Conservation (phyloP, 1,140 invertebrate genomes). For the Cardiocondyla obscurior region DNA sequence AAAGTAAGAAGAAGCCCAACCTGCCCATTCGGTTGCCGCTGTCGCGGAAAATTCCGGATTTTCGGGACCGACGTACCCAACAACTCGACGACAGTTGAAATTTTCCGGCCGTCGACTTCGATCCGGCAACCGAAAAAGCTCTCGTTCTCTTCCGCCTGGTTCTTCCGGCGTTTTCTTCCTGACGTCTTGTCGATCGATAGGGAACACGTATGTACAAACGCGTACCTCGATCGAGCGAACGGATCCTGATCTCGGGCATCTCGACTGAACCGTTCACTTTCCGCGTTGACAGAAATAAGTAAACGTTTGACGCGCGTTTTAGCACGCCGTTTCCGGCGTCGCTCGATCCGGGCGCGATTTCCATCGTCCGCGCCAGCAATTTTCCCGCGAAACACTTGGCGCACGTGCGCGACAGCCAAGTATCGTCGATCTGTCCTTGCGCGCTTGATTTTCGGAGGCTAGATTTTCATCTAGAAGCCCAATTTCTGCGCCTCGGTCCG, state of each 20-base stretch:
- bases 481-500: background rate
- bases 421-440: constrained; percentile 2
- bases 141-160: background rate
- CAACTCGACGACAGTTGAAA: constrained; percentile 42
- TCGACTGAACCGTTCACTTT: background rate
- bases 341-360: background rate
- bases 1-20: too few species aligned
- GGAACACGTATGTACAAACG: background rate
- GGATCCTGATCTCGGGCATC: background rate
- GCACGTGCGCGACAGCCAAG: background rate
- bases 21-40: background rate
- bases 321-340: background rate
- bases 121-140: background rate
- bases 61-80: constrained; percentile 18
- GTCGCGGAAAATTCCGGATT: constrained; percentile 38
- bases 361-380: background rate
- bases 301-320: constrained; percentile 43
- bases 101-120: constrained; percentile 34
- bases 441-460: background rate
- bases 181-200: constrained; percentile 54
- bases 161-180: constrained; percentile 3
- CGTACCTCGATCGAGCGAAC: constrained; percentile 23
- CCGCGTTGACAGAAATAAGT: constrained; percentile 43
- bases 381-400: background rate
- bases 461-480: constrained; percentile 19